These are phyloP conservation scores for Tanytarsus gracilentus DNA, from an alignment of 2,888 invertebrate genomes.

Conservation along the genomic window DNA sequence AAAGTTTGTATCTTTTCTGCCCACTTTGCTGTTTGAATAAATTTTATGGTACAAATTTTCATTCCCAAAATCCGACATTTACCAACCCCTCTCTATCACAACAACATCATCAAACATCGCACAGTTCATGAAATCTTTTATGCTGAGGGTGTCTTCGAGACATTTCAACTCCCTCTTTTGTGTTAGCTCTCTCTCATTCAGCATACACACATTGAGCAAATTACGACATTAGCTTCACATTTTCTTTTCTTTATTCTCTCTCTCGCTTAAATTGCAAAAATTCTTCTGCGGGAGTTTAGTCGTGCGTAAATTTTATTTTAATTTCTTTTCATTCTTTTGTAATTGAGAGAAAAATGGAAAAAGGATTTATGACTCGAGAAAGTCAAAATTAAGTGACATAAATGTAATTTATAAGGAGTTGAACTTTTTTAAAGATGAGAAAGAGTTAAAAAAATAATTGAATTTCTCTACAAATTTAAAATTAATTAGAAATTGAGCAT, in stretches of 20 bases:
- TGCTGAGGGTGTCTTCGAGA: constrained; percentile 13
- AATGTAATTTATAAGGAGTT: too few relatives aligned
- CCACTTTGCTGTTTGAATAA: constrained; percentile 11
- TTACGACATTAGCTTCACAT: constrained; percentile 19
- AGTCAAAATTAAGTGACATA: too few relatives aligned
- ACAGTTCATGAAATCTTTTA: constrained; percentile 16
- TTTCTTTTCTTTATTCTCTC: constrained; percentile 15
- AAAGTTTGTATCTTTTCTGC: constrained; percentile 22
- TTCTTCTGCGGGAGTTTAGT: constrained; percentile 22
- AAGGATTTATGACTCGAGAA: constrained; percentile 3
- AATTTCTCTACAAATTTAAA: too few relatives aligned
- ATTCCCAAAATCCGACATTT: not conserved
- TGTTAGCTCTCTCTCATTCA: not conserved
- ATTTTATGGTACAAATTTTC: too few relatives aligned
- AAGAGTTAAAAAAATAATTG: too few relatives aligned
- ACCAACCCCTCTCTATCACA: too few relatives aligned
- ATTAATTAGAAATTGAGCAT: too few relatives aligned
- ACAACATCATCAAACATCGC: constrained; percentile 12
- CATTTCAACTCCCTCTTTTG: not conserved
- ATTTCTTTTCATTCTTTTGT: constrained; percentile 4
- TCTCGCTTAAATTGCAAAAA: too few relatives aligned
- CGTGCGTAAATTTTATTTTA: constrained; percentile 29
- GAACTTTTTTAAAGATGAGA: too few relatives aligned
- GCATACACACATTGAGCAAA: constrained; percentile 2
- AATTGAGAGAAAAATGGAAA: not conserved